These are phyloP conservation scores for Eolophus roseicapilla DNA, from an alignment of 2,113 vertebrate genomes.

Conservation along the genomic window DNA sequence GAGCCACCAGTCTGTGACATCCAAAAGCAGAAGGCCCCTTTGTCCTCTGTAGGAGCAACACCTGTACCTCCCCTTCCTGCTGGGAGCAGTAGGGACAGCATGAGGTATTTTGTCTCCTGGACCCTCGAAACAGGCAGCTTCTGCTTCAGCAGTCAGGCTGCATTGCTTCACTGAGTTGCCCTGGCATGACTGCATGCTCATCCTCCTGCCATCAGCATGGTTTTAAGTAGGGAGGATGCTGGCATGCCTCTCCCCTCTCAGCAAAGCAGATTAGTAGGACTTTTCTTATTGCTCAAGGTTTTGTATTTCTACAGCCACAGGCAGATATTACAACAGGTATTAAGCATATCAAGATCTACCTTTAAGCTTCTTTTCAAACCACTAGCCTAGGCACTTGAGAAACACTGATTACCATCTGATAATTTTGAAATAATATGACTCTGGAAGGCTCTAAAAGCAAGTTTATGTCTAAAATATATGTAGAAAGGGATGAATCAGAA, in stretches of 20 bases:
- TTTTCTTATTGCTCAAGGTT: not conserved
- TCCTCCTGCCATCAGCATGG: not conserved
- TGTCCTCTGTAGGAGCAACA: not conserved
- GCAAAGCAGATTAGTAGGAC: not conserved
- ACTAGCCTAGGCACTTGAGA: not conserved
- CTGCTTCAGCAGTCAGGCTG: not conserved
- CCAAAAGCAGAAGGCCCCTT: not conserved
- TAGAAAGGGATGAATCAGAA: not conserved
- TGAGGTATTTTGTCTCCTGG: not conserved
- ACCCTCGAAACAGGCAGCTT: not conserved
- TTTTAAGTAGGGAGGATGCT: not conserved
- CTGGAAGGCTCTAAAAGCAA: not conserved
- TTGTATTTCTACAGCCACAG: not conserved
- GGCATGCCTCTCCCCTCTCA: not conserved
- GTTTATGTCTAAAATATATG: not conserved
- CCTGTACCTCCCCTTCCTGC: not conserved
- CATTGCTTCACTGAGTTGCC: not conserved
- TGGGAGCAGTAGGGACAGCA: not conserved
- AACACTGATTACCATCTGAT: not conserved
- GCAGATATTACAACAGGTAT: not conserved
- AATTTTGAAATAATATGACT: not conserved
- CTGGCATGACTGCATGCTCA: not conserved
- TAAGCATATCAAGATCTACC: not conserved
- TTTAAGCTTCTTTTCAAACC: not conserved
- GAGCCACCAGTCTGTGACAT: not conserved